phyloP scores from a whole-genome alignment of 2,888 invertebrate genomes.

The Orthosia incerta region DNA sequence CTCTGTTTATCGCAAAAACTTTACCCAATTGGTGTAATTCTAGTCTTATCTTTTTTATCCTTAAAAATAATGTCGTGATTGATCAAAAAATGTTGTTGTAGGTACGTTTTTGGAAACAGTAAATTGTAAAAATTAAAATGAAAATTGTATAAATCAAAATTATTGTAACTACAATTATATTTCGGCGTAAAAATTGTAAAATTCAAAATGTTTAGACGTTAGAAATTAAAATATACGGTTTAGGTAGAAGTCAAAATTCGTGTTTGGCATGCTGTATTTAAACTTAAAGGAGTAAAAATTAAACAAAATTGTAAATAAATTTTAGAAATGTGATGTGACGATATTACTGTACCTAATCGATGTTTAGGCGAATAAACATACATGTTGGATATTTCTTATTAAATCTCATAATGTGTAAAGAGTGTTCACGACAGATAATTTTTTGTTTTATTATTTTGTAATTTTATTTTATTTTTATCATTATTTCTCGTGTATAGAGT shows the following conservation, averaged over 20 bases:
- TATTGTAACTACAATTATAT: slow-evolving; percentile 79
- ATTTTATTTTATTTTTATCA: slow-evolving; percentile 64
- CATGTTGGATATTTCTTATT: slow-evolving; percentile 70
- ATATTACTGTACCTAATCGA: slow-evolving; percentile 84
- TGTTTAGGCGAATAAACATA: slow-evolving; percentile 81
- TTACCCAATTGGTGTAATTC: slow-evolving; percentile 86
- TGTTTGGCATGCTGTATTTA: slow-evolving; percentile 87
- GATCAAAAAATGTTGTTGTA: slow-evolving; percentile 55
- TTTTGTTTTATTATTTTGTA: slow-evolving; percentile 70
- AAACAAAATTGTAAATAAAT: slow-evolving; percentile 83
- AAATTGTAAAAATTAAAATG: slow-evolving; percentile 69
- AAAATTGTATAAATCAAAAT: slow-evolving; percentile 78
- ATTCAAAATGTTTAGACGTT: slow-evolving; percentile 82
- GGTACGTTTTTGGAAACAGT: slow-evolving; percentile 71
- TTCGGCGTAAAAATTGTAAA: slow-evolving; percentile 87
- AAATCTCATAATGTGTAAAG: slow-evolving; percentile 65
- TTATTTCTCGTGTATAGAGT: slow-evolving; percentile 70
- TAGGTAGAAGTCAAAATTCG: slow-evolving; percentile 88
- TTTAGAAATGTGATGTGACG: slow-evolving; percentile 88
- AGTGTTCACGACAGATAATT: slow-evolving; percentile 77
- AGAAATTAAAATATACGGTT: slow-evolving; percentile 78
- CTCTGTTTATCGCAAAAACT: slow-evolving; percentile 62
- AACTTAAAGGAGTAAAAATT: slow-evolving; percentile 72
- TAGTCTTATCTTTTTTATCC: slow-evolving; percentile 83
- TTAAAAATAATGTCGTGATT: slow-evolving; percentile 68